phyloP scores from a whole-genome alignment of 2,113 vertebrate species.

The Coptodon bakossiorum region DNA sequence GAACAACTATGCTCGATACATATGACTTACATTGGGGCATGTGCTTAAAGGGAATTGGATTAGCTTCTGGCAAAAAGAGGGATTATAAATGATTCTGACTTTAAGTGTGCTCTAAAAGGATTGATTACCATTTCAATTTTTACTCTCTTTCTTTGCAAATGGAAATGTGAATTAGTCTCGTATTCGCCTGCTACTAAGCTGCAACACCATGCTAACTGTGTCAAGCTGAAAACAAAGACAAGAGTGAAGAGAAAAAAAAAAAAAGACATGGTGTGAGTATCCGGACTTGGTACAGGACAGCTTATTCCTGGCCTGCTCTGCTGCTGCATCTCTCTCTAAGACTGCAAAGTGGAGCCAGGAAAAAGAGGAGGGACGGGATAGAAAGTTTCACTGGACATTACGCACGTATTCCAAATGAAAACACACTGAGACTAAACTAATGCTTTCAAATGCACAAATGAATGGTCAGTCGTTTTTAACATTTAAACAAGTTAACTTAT shows the following conservation, averaged over 20 bases:
- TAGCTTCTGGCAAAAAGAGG: slow-evolving; percentile 40
- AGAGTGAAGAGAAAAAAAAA: not conserved
- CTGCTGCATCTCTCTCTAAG: not conserved
- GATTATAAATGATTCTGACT: slow-evolving; percentile 57
- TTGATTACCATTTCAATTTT: slow-evolving; percentile 46
- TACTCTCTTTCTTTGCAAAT: slow-evolving; percentile 11
- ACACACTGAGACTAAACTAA: not conserved
- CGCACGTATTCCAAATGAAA: not conserved
- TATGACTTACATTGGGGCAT: slow-evolving; percentile 37
- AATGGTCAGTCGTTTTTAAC: not conserved
- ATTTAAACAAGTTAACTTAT: not conserved
- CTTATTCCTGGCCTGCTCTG: slow-evolving; percentile 3
- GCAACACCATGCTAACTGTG: not conserved
- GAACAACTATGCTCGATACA: slow-evolving; percentile 38
- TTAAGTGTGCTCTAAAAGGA: slow-evolving; percentile 42
- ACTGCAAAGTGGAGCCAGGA: not conserved
- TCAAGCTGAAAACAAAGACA: not conserved
- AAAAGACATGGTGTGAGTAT: not conserved
- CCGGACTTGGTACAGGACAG: not conserved
- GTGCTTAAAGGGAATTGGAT: slow-evolving; percentile 55
- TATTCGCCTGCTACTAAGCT: not conserved
- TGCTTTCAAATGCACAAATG: not conserved
- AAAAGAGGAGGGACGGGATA: not conserved
- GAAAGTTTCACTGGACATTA: not conserved
- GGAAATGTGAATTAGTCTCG: slow-evolving; percentile 1